These are phyloP conservation scores for Drosophila atroscutellata DNA, from an alignment of 2,888 invertebrate species.

Conservation along the genomic window DNA sequence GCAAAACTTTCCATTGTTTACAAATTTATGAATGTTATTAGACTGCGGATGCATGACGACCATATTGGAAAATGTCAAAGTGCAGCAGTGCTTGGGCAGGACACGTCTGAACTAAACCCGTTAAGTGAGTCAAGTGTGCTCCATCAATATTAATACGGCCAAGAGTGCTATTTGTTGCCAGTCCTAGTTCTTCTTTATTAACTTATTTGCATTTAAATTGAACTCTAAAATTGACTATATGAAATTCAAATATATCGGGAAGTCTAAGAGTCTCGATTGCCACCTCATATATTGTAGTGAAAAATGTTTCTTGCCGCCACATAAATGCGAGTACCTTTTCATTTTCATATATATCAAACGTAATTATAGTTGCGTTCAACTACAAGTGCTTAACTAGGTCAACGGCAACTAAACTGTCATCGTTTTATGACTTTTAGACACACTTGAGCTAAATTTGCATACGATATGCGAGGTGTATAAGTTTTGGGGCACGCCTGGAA, in stretches of 20 bases:
- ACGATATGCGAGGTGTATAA: conserved; percentile 24
- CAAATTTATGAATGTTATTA: conserved; percentile 47
- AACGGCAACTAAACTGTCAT: conserved; percentile 40
- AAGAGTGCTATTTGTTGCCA: neutral
- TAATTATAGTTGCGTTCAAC: conserved; percentile 32
- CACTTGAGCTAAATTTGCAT: conserved; percentile 69
- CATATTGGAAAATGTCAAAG: conserved; percentile 30
- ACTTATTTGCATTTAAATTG: neutral
- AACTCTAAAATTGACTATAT: neutral
- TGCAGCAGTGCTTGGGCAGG: conserved; percentile 19
- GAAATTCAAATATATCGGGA: neutral
- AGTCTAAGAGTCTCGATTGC: neutral
- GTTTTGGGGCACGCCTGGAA: conserved; percentile 20
- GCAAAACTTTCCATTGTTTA: conserved; percentile 56
- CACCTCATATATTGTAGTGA: neutral
- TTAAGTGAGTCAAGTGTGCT: neutral
- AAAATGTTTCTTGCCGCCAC: neutral
- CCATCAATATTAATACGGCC: neutral
- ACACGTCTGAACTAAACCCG: conserved; percentile 21
- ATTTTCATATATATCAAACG: conserved; percentile 12
- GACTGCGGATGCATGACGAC: conserved; percentile 22
- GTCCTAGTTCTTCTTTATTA: neutral
- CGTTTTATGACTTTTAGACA: conserved; percentile 49
- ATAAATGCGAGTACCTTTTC: conserved; percentile 1
- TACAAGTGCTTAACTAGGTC: conserved; percentile 43